phyloP scores from a whole-genome alignment of 2,888 invertebrate genomes.

The Ypsolopha sequella region DNA sequence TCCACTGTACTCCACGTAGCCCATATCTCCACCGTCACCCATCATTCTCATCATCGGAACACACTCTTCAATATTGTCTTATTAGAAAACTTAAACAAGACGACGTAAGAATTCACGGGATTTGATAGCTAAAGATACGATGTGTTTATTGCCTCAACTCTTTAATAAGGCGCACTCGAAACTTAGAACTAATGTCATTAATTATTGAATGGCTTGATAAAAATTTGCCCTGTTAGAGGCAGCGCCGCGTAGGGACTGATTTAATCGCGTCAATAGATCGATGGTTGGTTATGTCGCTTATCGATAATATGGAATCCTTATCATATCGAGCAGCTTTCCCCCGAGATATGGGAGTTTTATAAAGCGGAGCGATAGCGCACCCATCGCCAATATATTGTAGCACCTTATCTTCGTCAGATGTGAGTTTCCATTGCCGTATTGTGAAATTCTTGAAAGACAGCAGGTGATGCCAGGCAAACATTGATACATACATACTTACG shows the following conservation, averaged over 20 bases:
- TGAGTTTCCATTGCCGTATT: background rate
- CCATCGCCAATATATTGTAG: constrained; percentile 40
- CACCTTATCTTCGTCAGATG: constrained; percentile 46
- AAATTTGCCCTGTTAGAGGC: constrained; percentile 17
- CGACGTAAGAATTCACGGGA: background rate
- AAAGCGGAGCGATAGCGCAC: constrained; percentile 32
- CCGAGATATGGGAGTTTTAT: constrained; percentile 60
- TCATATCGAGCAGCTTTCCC: constrained; percentile 69
- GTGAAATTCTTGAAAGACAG: background rate
- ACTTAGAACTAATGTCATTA: constrained; percentile 7
- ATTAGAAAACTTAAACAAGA: background rate
- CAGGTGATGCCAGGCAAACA: background rate
- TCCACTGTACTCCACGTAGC: constrained; percentile 69
- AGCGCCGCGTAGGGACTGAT: constrained; percentile 26
- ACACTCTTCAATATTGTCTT: too few relatives aligned
- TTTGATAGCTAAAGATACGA: constrained; percentile 4
- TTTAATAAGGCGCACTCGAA: constrained; percentile 16
- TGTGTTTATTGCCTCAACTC: constrained; percentile 25
- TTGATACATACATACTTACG: background rate
- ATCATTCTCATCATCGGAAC: constrained; percentile 67
- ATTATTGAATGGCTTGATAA: constrained; percentile 13
- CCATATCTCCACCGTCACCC: constrained; percentile 61
- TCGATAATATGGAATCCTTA: constrained; percentile 66
- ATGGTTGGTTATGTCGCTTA: constrained; percentile 56
- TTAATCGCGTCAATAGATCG: constrained; percentile 60